Conservation (phyloP, 1,140 invertebrate genomes). For the Drosophila trapezifrons region DNA sequence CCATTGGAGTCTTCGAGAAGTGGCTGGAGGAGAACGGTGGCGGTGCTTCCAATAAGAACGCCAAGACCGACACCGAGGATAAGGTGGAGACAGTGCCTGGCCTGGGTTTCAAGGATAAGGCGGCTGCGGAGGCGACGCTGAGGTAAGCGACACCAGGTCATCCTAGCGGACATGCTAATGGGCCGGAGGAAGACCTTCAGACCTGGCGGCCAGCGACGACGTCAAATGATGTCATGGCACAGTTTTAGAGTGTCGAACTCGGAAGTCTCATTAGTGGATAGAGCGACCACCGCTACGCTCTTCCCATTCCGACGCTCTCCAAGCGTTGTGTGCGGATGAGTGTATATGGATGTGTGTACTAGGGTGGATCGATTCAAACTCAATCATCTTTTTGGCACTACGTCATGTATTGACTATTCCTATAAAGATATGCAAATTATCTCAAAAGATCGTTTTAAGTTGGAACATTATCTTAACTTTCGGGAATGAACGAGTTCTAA, state of each 20-base stretch:
- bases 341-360: constrained; percentile 1
- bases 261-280: constrained; percentile 61
- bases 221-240: constrained; percentile 74
- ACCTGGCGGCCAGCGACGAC: constrained; percentile 14
- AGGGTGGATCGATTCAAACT: constrained; percentile 23
- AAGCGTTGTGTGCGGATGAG: constrained; percentile 1
- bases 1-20: constrained; percentile 87
- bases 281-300: constrained; percentile 27
- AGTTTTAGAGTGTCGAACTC: constrained; percentile 62
- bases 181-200: constrained; percentile 40
- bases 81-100: constrained; percentile 86
- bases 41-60: constrained; percentile 84
- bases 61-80: constrained; percentile 80
- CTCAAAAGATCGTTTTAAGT: background rate
- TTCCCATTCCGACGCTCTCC: constrained; percentile 11
- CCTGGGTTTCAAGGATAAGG: constrained; percentile 88
- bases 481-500: background rate
- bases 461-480: background rate
- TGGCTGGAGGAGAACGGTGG: constrained; percentile 87
- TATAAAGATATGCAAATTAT: background rate
- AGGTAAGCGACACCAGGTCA: constrained; percentile 62
- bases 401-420: background rate
- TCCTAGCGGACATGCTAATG: constrained; percentile 26
- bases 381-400: background rate
- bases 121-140: constrained; percentile 84